Percentiles rank a stretch among this genome's conserved stretches.
These are phyloP conservation scores for Geotrupes spiniger DNA, from an alignment of 2,888 invertebrate genomes.

Conservation along the genomic window DNA sequence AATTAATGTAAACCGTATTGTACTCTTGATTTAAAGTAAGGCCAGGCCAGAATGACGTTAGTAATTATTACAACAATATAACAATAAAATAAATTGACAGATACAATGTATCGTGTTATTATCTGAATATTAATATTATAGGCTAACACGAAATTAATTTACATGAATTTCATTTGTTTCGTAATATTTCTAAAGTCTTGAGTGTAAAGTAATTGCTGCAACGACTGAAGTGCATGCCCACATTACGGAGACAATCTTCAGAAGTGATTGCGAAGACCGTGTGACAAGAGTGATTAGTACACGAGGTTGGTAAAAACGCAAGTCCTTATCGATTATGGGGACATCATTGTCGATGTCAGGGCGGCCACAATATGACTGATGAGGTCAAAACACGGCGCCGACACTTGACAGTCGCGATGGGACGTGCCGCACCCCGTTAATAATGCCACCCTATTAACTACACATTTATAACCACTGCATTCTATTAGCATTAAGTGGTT, in stretches of 20 bases:
- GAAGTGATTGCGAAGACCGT: neutral
- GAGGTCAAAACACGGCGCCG: constrained; percentile 40
- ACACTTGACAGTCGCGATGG: constrained; percentile 36
- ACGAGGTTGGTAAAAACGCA: constrained; percentile 25
- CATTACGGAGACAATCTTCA: constrained; percentile 1
- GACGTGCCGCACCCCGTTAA: constrained; percentile 35
- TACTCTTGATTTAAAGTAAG: no score
- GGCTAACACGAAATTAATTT: no score
- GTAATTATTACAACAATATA: no score
- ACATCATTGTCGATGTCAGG: constrained; percentile 34
- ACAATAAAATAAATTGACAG: no score
- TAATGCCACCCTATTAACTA: constrained; percentile 31
- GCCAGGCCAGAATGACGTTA: no score
- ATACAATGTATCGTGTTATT: no score
- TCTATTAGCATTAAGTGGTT: constrained; percentile 15
- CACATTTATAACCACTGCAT: constrained; percentile 20
- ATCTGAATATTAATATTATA: no score
- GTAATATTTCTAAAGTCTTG: no score
- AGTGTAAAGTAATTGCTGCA: no score
- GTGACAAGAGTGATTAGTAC: constrained; percentile 29
- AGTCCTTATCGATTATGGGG: constrained; percentile 33
- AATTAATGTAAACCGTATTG: no score
- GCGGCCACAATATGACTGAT: constrained; percentile 36
- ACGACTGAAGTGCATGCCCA: no score
- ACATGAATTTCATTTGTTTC: no score